Base-by-base conservation (phyloP, 2,888 invertebrate genomes). In the Tupiocoris notatus region DNA sequence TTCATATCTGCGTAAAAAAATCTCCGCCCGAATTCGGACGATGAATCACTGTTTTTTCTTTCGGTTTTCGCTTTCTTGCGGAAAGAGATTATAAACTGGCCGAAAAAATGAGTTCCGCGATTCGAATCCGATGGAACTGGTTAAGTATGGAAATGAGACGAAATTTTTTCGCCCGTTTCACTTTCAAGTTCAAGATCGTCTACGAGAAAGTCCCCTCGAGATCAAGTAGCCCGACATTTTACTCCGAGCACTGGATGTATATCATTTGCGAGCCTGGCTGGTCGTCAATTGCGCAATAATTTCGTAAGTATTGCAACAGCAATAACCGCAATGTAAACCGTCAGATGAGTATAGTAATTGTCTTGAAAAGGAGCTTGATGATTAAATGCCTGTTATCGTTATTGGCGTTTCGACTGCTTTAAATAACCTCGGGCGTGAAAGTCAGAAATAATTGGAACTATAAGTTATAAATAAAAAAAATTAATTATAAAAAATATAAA, bases 111-210 rank as follows among this genome's bases (percentile, higher is more conserved):
- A 39, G 39, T 39, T 39, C 39, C 39, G 39, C n/a, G 12, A 3
- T 39, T 3, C 39, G 39, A 39, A 39, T 3, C 6, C 39, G 6
- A 12, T 39, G 39, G 6, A 39, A 39, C 39, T 3, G 39, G 39
- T 12, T 63, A 17, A 21, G 22, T 63, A 63, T 63, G 63, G 7
- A 63, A 63, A 63, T 63, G 2, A 21, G 2, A 18, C 63, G 63
- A 63, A 63, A 63, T 20, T 63, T 63, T 63, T 63, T 21, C 7
- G 20, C 63, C 22, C 21, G 20, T 16, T 63, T 63, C 63, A 63
- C 63, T 63, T 21, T 63, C 63, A 63, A 63, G 63, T 63, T 63
- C 63, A 63, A 63, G 63, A 20, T 63, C 63, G 59, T 59, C 59
- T 20, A n/a, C n/a, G 22, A 59, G 59, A 18, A n/a, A 59, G 39